Conservation (phyloP, 2,797 vertebrate genomes). For the Knipowitschia caucasica region DNA sequence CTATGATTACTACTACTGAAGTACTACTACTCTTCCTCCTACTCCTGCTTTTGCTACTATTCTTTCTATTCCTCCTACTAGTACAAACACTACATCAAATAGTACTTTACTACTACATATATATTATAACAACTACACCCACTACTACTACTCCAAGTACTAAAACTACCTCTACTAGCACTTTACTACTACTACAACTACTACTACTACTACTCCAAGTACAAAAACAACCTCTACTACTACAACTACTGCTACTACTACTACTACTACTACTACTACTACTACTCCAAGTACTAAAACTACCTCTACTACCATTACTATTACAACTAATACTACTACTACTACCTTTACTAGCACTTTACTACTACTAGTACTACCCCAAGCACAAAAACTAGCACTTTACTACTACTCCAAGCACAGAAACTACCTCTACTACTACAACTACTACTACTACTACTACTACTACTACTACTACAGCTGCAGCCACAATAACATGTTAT, state of each 20-base stretch:
- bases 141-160: neutral
- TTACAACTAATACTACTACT: neutral
- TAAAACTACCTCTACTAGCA: neutral
- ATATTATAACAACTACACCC: neutral
- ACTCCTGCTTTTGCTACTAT: neutral
- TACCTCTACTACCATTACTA: neutral
- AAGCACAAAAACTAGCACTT: neutral
- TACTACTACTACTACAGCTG: neutral
- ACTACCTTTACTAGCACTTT: neutral
- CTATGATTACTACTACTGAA: neutral
- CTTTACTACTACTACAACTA: neutral
- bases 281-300: no score
- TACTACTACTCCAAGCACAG: neutral
- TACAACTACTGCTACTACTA: no score
- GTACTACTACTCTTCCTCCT: neutral
- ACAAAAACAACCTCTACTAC: conserved; percentile 18
- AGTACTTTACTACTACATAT: no score
- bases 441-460: neutral
- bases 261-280: neutral
- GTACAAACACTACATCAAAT: neutral
- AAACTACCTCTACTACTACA: neutral
- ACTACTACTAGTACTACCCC: neutral
- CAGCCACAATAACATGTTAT: neutral
- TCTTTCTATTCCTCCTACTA: neutral
- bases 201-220: neutral